Percentiles rank a stretch among this genome's conserved stretches.
Conservation (phyloP, 1,140 invertebrate species). For the Notospermus geniculatus region DNA sequence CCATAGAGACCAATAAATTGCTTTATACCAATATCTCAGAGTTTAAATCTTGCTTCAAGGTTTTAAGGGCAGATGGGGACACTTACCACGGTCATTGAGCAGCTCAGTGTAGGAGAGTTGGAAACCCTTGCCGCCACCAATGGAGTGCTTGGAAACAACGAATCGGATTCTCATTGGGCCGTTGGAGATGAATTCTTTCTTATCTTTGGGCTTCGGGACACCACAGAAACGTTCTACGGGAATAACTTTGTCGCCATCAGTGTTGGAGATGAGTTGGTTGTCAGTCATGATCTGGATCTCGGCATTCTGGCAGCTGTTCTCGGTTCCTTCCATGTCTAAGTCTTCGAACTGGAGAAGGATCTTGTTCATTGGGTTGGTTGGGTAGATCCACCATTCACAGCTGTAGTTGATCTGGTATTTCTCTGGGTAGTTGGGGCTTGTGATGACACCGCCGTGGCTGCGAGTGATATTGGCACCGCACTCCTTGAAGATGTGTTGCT, state of each 20-base stretch:
- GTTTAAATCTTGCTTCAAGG: too few species aligned
- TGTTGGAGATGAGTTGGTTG: conserved; percentile 36
- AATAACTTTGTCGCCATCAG: conserved; percentile 12
- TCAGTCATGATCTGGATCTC: conserved; percentile 54
- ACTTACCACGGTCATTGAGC: too few species aligned
- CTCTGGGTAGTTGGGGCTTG: conserved; percentile 16
- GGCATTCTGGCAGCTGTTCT: conserved; percentile 75
- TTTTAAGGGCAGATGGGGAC: too few species aligned
- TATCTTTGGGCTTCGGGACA: too few species aligned
- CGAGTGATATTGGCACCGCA: conserved; percentile 9
- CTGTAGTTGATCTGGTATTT: conserved; percentile 22
- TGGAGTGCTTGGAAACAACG: neutral
- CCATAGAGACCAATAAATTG: too few species aligned
- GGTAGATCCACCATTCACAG: conserved; percentile 87
- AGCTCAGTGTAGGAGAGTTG: conserved; percentile 20
- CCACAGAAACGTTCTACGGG: too few species aligned
- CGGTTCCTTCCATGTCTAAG: conserved; percentile 86
- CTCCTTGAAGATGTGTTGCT: conserved; percentile 36
- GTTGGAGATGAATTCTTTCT: conserved; percentile 9
- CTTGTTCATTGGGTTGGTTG: conserved; percentile 72
- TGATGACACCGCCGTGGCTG: conserved; percentile 20
- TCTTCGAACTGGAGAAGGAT: conserved; percentile 83
- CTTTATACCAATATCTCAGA: too few species aligned
- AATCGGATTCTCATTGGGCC: conserved; percentile 18
- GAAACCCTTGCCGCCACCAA: conserved; percentile 23